Evolutionary conservation across 2,888 invertebrate species (phyloP).

Genomic region (Amblyteles armatorius): DNA sequence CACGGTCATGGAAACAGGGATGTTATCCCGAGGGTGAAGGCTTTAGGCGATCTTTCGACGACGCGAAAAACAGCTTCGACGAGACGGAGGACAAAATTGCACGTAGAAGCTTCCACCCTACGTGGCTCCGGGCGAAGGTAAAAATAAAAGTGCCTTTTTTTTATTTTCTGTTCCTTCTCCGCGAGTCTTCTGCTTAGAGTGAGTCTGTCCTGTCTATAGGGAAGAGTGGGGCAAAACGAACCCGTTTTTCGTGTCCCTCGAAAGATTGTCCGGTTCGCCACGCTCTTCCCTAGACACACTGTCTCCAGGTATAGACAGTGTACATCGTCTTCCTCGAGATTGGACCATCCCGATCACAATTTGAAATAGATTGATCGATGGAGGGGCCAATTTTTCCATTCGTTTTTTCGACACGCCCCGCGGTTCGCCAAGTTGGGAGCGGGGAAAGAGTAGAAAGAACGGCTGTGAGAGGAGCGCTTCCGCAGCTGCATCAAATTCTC

Average conservation of each 20-base stretch:
- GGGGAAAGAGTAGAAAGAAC: background rate
- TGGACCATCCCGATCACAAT: background rate
- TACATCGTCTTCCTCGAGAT: background rate
- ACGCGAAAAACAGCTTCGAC: conserved; percentile 45
- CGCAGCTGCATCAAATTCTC: conserved; percentile 5
- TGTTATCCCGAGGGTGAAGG: conserved; percentile 17
- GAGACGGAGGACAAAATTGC: conserved; percentile 44
- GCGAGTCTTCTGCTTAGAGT: background rate
- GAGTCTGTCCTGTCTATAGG: background rate
- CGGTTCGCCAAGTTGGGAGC: background rate
- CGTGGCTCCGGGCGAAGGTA: conserved; percentile 53
- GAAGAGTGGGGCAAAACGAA: background rate
- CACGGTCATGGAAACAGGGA: conserved; percentile 10
- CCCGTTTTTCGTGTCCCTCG: background rate
- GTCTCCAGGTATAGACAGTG: background rate
- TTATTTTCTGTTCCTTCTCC: conserved; percentile 1
- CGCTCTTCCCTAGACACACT: background rate
- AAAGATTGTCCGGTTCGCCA: background rate
- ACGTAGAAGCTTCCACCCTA: conserved; percentile 37
- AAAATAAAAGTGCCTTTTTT: conserved; percentile 29
- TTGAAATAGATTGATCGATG: conserved; percentile 27
- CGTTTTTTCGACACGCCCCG: background rate
- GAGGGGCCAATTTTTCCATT: background rate
- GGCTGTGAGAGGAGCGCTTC: background rate
- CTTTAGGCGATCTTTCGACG: conserved; percentile 51